Base-by-base conservation (phyloP, 2,888 invertebrate species). In the Cactoblastis cactorum region DNA sequence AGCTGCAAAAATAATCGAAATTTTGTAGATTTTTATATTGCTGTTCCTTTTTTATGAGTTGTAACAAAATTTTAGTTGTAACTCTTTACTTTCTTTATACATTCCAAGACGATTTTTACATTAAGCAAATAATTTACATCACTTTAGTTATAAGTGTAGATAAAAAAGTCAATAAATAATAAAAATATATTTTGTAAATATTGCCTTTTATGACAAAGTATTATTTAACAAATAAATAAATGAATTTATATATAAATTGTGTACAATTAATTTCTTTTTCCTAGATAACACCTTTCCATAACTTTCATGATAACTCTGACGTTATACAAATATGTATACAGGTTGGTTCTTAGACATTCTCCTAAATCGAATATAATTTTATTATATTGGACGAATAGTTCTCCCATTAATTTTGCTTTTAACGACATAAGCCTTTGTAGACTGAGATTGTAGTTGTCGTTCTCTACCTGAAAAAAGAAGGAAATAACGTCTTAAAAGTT, bases 371-470 rank as follows among this genome's bases (percentile, higher is more conserved):
- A 18, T 0, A 74, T 28, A 0, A 74, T 61, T 0, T 43, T 38
- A 1, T 59, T 51, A 37, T 71, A 65, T 37, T 69, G 55, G 0
- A 55, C 3, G 12, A 68, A 67, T 0, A 80, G 57, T 0, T 67
- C 52, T 0, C 54, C 58, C 71, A 80, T 74, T 0, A 68, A 61
- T 5, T 66, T 56, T 1, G 70, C 45, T 48, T 82, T 81, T 1
- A 83, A 53, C 0, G 57, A 46, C 6, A 77, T 62, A 1, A 83
- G 55, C n/a, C 83, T 65, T 45, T 75, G 67, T 9, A 83, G 65
- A 0, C 74, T 69, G 43, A 65, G 49, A 41, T 71, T 67, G 52
- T 77, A 84, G 45, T 66, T 70, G 28, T 84, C 83, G 41, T 56
- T 70, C 56, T 76, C 72, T 63, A 84, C 74, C 84, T 84, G 63